Percentiles rank a stretch among this genome's conserved stretches.
Conservation (phyloP, 1,140 invertebrate species). For the Brachionus rubens region DNA sequence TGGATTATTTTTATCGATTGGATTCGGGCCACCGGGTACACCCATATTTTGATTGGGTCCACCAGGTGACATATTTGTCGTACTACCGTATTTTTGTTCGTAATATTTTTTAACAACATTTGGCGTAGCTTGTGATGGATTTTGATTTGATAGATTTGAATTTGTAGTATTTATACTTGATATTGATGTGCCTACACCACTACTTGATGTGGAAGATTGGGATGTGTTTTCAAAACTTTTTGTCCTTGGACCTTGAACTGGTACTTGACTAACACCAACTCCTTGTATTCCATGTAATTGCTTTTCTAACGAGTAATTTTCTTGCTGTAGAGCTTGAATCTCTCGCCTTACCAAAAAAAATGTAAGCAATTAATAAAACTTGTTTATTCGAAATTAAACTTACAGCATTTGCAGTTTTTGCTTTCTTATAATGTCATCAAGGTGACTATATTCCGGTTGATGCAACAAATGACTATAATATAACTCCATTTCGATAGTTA, state of each 20-base stretch:
- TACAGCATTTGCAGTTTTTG: slow-evolving; percentile 84
- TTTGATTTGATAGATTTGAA: neutral
- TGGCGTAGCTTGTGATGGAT: slow-evolving; percentile 21
- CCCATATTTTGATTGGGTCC: neutral
- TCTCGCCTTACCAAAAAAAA: slow-evolving; percentile 67
- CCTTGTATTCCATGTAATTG: slow-evolving; percentile 83
- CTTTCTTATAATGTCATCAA: slow-evolving; percentile 76
- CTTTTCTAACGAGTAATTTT: slow-evolving; percentile 78
- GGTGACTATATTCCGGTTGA: slow-evolving; percentile 79
- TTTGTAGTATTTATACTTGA: slow-evolving; percentile 7
- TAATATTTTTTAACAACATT: slow-evolving; percentile 44
- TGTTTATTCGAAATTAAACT: slow-evolving; percentile 48
- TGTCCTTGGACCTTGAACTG: neutral
- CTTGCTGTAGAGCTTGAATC: slow-evolving; percentile 75
- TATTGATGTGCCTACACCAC: slow-evolving; percentile 24
- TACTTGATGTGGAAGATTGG: neutral
- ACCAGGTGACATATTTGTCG: neutral
- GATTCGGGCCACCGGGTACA: neutral
- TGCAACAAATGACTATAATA: slow-evolving; percentile 78
- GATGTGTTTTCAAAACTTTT: slow-evolving; percentile 45
- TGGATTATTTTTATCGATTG: slow-evolving; percentile 18
- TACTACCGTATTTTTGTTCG: slow-evolving; percentile 44
- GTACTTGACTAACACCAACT: slow-evolving; percentile 66
- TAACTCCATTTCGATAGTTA: slow-evolving; percentile 79
- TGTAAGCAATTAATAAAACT: neutral